A percentile compares a stretch with the other conserved stretches of the same genome.
phyloP scores from a whole-genome alignment of 1,140 invertebrate species.

The Plectrocnemia conspersa region DNA sequence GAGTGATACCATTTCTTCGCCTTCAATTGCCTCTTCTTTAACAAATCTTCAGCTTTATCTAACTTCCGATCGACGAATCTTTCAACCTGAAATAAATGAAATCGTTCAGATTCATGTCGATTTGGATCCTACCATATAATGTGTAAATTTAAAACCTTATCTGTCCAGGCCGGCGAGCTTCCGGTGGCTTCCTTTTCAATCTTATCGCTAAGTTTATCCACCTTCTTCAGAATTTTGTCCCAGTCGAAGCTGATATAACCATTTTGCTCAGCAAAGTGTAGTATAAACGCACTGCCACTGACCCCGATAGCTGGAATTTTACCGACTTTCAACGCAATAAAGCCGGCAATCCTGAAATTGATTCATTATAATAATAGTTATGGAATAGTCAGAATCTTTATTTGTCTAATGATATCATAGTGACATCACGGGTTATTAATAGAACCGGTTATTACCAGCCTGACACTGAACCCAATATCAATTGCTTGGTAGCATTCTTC shows the following conservation, averaged over 20 bases:
- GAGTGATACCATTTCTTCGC: constrained; percentile 69
- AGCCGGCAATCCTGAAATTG: constrained; percentile 65
- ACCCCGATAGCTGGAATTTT: constrained; percentile 74
- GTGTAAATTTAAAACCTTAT: too few species aligned
- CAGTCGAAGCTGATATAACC: constrained; percentile 81
- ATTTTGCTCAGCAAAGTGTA: constrained; percentile 78
- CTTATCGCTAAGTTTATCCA: constrained; percentile 68
- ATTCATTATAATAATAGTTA: not conserved
- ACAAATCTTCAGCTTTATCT: constrained; percentile 66
- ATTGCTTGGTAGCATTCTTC: constrained; percentile 70
- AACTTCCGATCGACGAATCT: constrained; percentile 72
- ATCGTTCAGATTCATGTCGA: not conserved
- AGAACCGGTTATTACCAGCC: constrained; percentile 61
- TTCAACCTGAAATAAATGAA: constrained; percentile 60
- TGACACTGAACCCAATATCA: constrained; percentile 67
- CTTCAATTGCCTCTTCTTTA: constrained; percentile 62
- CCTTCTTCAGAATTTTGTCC: constrained; percentile 69
- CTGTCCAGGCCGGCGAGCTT: constrained; percentile 58
- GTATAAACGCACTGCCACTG: constrained; percentile 73
- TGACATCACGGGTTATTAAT: constrained; percentile 1
- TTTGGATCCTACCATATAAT: too few species aligned
- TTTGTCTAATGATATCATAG: not conserved
- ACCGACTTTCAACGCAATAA: constrained; percentile 76
- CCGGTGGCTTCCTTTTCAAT: constrained; percentile 62
- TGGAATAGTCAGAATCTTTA: not conserved